These are phyloP conservation scores for Mythimna pallens DNA, from an alignment of 2,888 invertebrate genomes.

Conservation along the genomic window DNA sequence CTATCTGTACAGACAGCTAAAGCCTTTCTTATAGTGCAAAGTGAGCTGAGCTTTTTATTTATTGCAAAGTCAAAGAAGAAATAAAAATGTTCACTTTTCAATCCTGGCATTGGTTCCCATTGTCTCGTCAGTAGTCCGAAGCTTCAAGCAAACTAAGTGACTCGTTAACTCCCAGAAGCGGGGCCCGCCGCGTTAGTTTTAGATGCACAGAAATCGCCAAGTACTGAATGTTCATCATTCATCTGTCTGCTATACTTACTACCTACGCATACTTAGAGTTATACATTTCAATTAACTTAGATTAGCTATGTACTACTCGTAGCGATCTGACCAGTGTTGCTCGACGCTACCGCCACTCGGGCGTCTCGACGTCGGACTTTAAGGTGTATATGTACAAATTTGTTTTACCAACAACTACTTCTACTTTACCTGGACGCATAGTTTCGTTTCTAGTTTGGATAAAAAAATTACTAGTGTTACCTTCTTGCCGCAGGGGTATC, in stretches of 20 bases:
- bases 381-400: conserved; percentile 87
- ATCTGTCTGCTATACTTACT: conserved; percentile 80
- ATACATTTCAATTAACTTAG: conserved; percentile 85
- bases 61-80: conserved; percentile 6
- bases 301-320: conserved; percentile 82
- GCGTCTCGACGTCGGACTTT: conserved; percentile 60
- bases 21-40: not conserved
- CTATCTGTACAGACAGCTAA: conserved; percentile 1
- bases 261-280: conserved; percentile 83
- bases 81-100: not conserved
- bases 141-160: conserved; percentile 6
- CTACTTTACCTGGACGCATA: conserved; percentile 70
- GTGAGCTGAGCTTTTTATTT: not conserved
- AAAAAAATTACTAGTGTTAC: conserved; percentile 81
- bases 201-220: conserved; percentile 83
- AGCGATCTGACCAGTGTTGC: conserved; percentile 70
- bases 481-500: conserved; percentile 90
- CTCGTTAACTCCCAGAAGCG: conserved; percentile 51
- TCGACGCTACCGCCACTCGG: conserved; percentile 35
- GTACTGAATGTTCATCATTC: conserved; percentile 79
- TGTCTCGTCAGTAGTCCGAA: not conserved
- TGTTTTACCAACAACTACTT: conserved; percentile 83
- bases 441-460: conserved; percentile 85
- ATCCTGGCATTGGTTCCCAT: not conserved
- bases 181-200: conserved; percentile 74